phyloP scores from a whole-genome alignment of 2,888 invertebrate species.

The Nysson spinosus region DNA sequence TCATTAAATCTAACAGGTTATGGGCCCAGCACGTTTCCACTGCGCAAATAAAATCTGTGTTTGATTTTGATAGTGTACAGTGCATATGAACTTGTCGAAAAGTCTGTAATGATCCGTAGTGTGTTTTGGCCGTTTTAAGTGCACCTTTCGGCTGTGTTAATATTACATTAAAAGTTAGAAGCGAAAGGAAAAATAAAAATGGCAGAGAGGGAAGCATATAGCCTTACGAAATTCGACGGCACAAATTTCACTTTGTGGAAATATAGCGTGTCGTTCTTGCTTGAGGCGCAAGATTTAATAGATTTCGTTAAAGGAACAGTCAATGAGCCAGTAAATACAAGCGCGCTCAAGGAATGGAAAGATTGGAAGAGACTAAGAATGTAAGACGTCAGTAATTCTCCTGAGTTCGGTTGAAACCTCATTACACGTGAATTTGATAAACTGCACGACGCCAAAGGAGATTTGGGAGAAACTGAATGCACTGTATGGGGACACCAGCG shows the following conservation, averaged over 20 bases:
- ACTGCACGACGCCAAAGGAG: constrained; percentile 8
- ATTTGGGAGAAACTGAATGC: constrained; percentile 37
- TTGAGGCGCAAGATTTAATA: constrained; percentile 13
- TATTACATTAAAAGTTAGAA: too few relatives aligned
- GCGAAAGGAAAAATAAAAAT: neutral
- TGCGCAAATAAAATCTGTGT: neutral
- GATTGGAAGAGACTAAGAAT: constrained; percentile 9
- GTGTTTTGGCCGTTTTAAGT: neutral
- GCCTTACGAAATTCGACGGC: constrained; percentile 19
- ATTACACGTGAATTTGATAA: constrained; percentile 18
- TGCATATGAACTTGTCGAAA: neutral
- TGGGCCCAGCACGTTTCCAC: constrained; percentile 10
- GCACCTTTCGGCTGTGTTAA: neutral
- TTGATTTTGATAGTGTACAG: neutral
- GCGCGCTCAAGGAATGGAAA: constrained; percentile 7
- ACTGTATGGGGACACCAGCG: constrained; percentile 35
- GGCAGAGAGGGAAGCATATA: constrained; percentile 1
- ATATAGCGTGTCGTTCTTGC: constrained; percentile 14
- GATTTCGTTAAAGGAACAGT: neutral
- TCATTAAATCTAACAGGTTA: constrained; percentile 4
- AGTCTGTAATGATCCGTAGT: neutral
- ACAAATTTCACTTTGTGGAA: constrained; percentile 7
- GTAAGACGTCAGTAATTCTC: constrained; percentile 13
- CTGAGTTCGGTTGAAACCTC: constrained; percentile 10
- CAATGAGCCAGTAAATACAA: constrained; percentile 8